phyloP scores from a whole-genome alignment of 2,888 invertebrate species.

The Dolichopus griseipennis region DNA sequence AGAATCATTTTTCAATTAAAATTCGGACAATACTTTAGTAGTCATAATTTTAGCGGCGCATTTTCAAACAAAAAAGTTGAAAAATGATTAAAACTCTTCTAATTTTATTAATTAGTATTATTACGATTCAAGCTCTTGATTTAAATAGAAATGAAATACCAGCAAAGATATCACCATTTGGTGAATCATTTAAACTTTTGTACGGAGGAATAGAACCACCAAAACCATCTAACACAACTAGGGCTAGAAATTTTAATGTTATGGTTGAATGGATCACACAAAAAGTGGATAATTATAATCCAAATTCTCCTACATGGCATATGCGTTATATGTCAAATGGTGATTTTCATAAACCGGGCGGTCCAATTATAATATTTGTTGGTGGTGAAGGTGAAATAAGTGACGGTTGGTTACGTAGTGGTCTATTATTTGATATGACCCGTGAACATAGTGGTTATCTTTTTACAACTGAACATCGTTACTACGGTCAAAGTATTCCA shows the following conservation, averaged over 20 bases:
- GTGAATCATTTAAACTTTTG: too few relatives aligned
- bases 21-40: too few relatives aligned
- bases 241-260: constrained; percentile 28
- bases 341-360: constrained; percentile 43
- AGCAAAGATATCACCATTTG: constrained; percentile 17
- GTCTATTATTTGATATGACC: constrained; percentile 56
- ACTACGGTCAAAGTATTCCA: constrained; percentile 67
- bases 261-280: constrained; percentile 43
- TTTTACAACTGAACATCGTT: constrained; percentile 73
- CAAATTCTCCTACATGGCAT: constrained; percentile 45
- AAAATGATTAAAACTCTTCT: too few relatives aligned
- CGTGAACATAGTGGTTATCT: constrained; percentile 51
- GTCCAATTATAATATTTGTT: constrained; percentile 56
- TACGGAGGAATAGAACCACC: too few relatives aligned
- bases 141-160: constrained; percentile 19
- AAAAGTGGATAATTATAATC: constrained; percentile 50
- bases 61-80: too few relatives aligned
- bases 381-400: constrained; percentile 64
- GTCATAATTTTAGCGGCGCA: too few relatives aligned
- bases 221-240: too few relatives aligned
- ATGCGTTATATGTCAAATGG: constrained; percentile 51
- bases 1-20: too few relatives aligned
- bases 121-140: background rate
- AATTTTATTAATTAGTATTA: background rate
- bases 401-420: constrained; percentile 48